These are phyloP conservation scores for Drosophila borborema DNA, from an alignment of 2,888 invertebrate species.

Conservation along the genomic window DNA sequence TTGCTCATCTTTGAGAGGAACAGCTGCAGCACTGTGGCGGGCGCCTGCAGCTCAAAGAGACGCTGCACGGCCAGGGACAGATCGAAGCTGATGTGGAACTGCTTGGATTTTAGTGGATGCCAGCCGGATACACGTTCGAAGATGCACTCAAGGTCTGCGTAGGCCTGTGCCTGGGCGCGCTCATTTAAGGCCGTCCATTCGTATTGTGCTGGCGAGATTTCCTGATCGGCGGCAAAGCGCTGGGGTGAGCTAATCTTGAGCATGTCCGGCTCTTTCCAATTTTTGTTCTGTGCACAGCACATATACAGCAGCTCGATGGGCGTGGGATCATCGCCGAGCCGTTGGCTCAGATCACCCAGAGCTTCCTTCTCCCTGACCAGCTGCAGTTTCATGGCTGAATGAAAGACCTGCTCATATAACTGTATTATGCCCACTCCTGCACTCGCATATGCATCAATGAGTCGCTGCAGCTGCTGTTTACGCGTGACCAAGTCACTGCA, in stretches of 20 bases:
- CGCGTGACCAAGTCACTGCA: constrained; percentile 79
- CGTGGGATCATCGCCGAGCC: constrained; percentile 66
- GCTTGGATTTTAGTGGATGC: constrained; percentile 83
- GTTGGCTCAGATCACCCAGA: constrained; percentile 46
- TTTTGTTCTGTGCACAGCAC: constrained; percentile 80
- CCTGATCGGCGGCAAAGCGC: constrained; percentile 81
- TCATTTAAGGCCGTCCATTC: constrained; percentile 90
- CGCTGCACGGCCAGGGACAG: constrained; percentile 82
- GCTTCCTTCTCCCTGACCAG: constrained; percentile 73
- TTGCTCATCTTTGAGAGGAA: constrained; percentile 83
- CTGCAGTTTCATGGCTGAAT: constrained; percentile 74
- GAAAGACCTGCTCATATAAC: constrained; percentile 81
- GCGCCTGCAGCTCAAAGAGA: constrained; percentile 82
- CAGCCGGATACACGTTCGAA: constrained; percentile 82
- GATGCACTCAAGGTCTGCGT: constrained; percentile 82
- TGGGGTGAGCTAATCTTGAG: constrained; percentile 76
- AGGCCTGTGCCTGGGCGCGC: constrained; percentile 83
- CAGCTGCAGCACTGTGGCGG: constrained; percentile 80
- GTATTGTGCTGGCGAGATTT: constrained; percentile 88
- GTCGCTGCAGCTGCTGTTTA: constrained; percentile 73
- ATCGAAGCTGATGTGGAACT: constrained; percentile 84
- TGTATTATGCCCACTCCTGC: constrained; percentile 67
- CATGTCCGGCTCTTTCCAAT: constrained; percentile 82
- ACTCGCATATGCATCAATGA: constrained; percentile 67
- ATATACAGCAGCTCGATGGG: constrained; percentile 82